Evolutionary conservation across 2,888 invertebrate genomes (phyloP).

Genomic region (Plagodis dolabraria): DNA sequence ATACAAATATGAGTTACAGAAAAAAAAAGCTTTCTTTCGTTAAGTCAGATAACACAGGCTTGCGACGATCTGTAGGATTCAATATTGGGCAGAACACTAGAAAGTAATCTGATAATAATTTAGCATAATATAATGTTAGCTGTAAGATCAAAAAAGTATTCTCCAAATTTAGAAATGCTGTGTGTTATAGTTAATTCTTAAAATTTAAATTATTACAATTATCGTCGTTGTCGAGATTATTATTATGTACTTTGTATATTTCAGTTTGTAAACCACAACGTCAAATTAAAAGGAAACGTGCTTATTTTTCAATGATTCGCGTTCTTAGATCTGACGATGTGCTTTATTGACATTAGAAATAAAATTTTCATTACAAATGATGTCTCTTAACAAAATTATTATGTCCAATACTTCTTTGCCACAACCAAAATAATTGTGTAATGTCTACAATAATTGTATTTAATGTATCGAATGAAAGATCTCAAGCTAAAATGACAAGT

Average conservation of each 20-base stretch:
- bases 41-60: conserved; percentile 59
- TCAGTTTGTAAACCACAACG: conserved; percentile 50
- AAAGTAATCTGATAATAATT: conserved; percentile 78
- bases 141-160: conserved; percentile 80
- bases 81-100: conserved; percentile 69
- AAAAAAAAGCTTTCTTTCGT: conserved; percentile 58
- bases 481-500: conserved; percentile 60
- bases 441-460: conserved; percentile 44
- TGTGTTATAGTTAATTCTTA: conserved; percentile 72
- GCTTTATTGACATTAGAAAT: conserved; percentile 43
- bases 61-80: conserved; percentile 62
- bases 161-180: conserved; percentile 80
- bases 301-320: conserved; percentile 47
- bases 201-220: conserved; percentile 60
- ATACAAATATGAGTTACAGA: conserved; percentile 38
- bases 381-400: conserved; percentile 45
- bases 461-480: conserved; percentile 61
- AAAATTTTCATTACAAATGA: conserved; percentile 32
- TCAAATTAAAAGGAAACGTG: conserved; percentile 41
- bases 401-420: conserved; percentile 46
- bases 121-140: conserved; percentile 73
- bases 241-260: conserved; percentile 36
- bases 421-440: conserved; percentile 45
- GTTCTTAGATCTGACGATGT: conserved; percentile 51
- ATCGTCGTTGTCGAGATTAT: conserved; percentile 56